A percentile compares a stretch with the other conserved stretches of the same genome.
Conservation (phyloP, 2,113 vertebrate species). For the Ophthalmolycus amberensis region DNA sequence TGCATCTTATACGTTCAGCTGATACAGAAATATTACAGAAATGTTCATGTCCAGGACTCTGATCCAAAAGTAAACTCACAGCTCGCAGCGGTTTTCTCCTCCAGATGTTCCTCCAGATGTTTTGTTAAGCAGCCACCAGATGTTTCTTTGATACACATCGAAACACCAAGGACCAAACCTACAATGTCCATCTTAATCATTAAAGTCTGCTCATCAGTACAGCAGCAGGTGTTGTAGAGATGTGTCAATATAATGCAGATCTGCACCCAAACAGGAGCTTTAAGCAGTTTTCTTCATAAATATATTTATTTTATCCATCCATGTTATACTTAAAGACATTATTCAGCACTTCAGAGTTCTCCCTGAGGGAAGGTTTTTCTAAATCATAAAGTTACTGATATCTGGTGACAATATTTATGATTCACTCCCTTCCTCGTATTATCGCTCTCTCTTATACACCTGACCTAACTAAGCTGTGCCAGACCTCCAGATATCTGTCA, state of each 20-base stretch:
- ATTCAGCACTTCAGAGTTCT: no score
- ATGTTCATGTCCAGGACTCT: not conserved
- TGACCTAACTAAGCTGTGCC: not conserved
- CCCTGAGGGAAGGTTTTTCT: no score
- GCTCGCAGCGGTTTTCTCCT: not conserved
- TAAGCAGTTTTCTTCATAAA: not conserved
- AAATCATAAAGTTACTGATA: not conserved
- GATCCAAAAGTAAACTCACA: not conserved
- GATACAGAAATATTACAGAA: not conserved
- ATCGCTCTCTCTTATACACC: no score
- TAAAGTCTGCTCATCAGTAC: not conserved
- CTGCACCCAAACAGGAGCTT: not conserved
- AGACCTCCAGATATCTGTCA: not conserved
- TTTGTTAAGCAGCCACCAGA: not conserved
- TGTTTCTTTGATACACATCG: not conserved
- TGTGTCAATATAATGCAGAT: not conserved
- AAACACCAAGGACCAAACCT: not conserved
- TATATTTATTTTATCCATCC: no score
- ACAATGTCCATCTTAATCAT: not conserved
- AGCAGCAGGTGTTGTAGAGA: not conserved
- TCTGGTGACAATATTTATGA: not conserved
- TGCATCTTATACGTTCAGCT: not conserved
- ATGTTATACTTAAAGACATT: no score
- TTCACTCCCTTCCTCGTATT: no score
- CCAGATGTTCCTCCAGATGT: slow-evolving; percentile 4